Evolutionary conservation across 30 jellyfish, hydroid and myxozoan genomes (phyloP).

Genomic region (Chironex yamaguchii): DNA sequence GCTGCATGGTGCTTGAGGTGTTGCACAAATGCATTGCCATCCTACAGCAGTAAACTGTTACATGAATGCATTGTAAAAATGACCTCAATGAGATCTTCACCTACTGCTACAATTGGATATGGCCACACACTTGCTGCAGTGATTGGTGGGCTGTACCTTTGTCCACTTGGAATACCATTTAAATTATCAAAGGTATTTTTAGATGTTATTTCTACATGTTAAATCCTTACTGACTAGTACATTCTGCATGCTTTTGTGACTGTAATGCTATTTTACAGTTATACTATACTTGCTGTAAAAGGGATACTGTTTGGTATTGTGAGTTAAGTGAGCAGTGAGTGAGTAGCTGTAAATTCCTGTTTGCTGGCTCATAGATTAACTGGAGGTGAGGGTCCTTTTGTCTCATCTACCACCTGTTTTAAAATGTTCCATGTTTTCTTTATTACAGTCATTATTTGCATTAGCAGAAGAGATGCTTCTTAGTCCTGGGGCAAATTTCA

Average conservation of each 20-base stretch:
- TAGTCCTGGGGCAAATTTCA: conserved; percentile 70
- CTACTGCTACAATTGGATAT: conserved; percentile 89
- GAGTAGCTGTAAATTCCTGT: too few species aligned
- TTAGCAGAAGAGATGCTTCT: conserved; percentile 83
- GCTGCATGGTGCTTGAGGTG: conserved; percentile 99
- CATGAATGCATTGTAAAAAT: conserved; percentile 85
- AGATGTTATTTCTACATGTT: too few species aligned
- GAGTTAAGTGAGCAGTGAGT: too few species aligned
- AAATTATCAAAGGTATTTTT: conserved; percentile 79
- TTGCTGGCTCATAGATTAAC: too few species aligned
- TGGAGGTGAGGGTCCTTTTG: too few species aligned
- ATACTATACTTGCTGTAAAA: too few species aligned
- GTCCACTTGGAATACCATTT: conserved; percentile 96
- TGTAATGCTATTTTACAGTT: too few species aligned
- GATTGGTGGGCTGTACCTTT: conserved; percentile 91
- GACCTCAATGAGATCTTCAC: conserved; percentile 80
- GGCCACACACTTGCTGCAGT: conserved; percentile 96
- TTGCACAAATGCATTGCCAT: conserved; percentile 92
- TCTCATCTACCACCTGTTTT: too few species aligned
- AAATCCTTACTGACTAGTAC: too few species aligned
- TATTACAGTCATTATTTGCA: conserved; percentile 77
- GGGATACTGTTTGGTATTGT: too few species aligned
- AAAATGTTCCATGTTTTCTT: not conserved
- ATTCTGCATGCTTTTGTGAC: too few species aligned
- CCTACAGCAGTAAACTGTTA: conserved; percentile 72